Base-by-base conservation (phyloP, 1,140 invertebrate species). In the Drosophila neocordata region DNA sequence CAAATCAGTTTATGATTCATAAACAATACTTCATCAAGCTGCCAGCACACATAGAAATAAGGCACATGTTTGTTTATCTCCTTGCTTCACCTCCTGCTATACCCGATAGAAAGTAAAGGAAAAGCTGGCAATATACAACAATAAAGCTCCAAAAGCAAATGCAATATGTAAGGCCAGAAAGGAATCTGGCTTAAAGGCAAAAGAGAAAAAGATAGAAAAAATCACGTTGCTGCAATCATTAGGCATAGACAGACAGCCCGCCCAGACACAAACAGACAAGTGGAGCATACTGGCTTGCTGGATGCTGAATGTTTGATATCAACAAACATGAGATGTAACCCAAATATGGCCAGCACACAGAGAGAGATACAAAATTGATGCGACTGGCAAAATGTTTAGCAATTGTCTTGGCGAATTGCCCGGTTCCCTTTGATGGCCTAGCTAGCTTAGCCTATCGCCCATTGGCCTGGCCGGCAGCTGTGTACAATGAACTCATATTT, bases 1-100 rank as follows among this genome's bases (percentile, higher is more conserved):
- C 78, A 85, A 85, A 85, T 85, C 78, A 77, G 82, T 85, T 85
- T 85, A 81, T 81, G 81, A 81, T 85, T 77, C 77, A 77, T 79
- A 81, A 81, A 85, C 82, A 85, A 85, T 87, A 85, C 82, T 85
- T 85, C 81, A 85, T 85, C 82, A 87, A 77, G 73, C 77, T 69
- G 61, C 53, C 72, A 83, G 48, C 71, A 31, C 56, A 60, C 44
- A 59, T 41, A 35, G 41, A 56, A 6, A 38, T 51, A 55, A 58
- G 38, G 57, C 77, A 75, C 62, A 74, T 73, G 73, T 77, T 82
- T 70, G 69, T 53, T 55, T 66, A 81, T 6, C 27, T 6, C 5
- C 22, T 4, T 4, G 22, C 4, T 4, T 24, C 1, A 1, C 27
- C 27, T 6, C 7, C 27, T 4, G 1, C 24, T 1, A 24, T 4